Percentiles rank a stretch among this genome's conserved stretches.
Conservation (phyloP, 2,113 vertebrate genomes). For the Sceloporus undulatus region DNA sequence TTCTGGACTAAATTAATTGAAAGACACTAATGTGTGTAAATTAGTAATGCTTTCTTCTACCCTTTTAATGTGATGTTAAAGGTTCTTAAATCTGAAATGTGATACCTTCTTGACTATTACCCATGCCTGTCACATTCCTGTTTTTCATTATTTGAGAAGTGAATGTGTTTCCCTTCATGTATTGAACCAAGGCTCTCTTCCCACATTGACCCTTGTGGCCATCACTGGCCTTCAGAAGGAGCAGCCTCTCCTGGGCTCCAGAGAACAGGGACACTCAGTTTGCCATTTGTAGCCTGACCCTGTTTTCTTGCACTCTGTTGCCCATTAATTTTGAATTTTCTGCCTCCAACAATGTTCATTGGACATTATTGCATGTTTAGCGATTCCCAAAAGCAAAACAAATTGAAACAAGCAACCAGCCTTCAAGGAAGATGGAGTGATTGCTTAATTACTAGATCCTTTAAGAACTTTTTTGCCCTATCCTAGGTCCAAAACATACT, state of each 20-base stretch:
- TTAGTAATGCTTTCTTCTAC: no score
- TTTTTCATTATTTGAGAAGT: background rate
- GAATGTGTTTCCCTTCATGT: background rate
- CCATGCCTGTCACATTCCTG: background rate
- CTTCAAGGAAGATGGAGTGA: background rate
- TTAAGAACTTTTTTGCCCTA: background rate
- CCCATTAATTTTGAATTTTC: background rate
- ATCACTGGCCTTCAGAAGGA: background rate
- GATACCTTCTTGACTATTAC: background rate
- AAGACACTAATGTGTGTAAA: background rate
- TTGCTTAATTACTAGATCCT: slow-evolving; percentile 28
- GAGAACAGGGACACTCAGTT: background rate
- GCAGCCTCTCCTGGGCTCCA: background rate
- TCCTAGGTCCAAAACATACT: background rate
- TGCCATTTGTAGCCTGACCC: background rate
- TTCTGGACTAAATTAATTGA: background rate
- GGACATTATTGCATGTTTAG: background rate
- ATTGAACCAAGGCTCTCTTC: background rate
- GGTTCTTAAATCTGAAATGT: background rate
- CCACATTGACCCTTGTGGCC: background rate
- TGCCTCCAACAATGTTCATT: background rate
- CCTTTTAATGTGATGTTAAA: background rate
- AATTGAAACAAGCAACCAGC: background rate
- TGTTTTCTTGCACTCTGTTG: background rate
- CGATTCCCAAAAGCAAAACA: background rate